Evolutionary conservation across 2,113 vertebrate genomes (phyloP).

Genomic region (Hydrolagus affinis): DNA sequence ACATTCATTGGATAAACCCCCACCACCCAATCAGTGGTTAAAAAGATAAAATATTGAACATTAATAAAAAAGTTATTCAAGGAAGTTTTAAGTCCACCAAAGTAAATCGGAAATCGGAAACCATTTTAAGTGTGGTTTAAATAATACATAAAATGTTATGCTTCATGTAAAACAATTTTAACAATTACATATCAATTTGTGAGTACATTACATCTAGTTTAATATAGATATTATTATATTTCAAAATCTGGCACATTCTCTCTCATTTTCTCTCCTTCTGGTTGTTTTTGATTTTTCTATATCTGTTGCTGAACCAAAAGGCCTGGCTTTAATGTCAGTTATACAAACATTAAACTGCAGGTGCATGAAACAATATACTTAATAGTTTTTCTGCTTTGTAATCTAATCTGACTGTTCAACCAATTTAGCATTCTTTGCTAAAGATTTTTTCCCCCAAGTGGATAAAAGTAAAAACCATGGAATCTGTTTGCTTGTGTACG

Average conservation of each 20-base stretch:
- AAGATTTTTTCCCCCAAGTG: constrained; percentile 34
- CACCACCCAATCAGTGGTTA: too few relatives aligned
- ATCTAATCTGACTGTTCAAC: constrained; percentile 50
- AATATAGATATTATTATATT: not conserved
- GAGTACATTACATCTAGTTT: not conserved
- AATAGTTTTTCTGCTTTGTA: constrained; percentile 55
- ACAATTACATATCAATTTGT: not conserved
- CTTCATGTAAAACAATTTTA: too few relatives aligned
- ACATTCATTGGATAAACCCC: too few relatives aligned
- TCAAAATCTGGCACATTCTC: not conserved
- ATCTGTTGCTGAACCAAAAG: constrained; percentile 23
- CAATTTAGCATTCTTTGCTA: constrained; percentile 48
- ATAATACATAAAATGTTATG: too few relatives aligned
- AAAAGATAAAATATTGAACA: too few relatives aligned
- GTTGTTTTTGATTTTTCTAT: not conserved
- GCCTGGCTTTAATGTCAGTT: not conserved
- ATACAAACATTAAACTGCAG: constrained; percentile 40
- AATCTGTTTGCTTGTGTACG: constrained; percentile 44
- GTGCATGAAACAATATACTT: constrained; percentile 56
- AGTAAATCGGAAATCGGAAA: not conserved
- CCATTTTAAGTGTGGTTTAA: constrained; percentile 37
- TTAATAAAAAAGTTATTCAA: too few relatives aligned
- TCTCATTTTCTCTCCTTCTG: not conserved
- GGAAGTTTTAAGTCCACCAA: too few relatives aligned
- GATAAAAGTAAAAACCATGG: constrained; percentile 43